phyloP scores from a whole-genome alignment of 2,113 vertebrate genomes.

The Boleophthalmus pectinirostris region DNA sequence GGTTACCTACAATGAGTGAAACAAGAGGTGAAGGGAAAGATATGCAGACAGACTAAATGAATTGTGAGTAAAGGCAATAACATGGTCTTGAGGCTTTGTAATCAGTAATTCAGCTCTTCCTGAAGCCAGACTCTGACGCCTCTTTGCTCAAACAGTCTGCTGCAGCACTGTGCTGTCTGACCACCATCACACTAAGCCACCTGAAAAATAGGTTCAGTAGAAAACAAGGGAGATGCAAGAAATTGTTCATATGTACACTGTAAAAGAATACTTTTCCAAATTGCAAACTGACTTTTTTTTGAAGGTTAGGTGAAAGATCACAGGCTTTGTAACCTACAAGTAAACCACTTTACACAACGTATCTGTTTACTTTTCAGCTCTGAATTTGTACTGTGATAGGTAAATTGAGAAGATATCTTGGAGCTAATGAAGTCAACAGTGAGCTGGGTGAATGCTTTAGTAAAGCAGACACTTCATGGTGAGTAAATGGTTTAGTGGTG shows the following conservation, averaged over 20 bases:
- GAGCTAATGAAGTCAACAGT: conserved; percentile 3
- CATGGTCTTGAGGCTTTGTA: conserved; percentile 18
- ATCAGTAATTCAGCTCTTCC: conserved; percentile 62
- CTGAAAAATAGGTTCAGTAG: neutral
- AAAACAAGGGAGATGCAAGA: neutral
- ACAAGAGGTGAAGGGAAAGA: conserved; percentile 55
- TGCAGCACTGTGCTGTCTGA: conserved; percentile 4
- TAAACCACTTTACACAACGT: neutral
- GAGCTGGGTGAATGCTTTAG: conserved; percentile 16
- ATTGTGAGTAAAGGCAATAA: conserved; percentile 66
- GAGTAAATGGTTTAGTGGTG: conserved; percentile 53
- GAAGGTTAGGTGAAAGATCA: neutral
- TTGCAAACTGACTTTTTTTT: no score
- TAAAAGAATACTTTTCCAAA: neutral
- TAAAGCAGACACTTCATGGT: conserved; percentile 29
- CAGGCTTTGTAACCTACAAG: neutral
- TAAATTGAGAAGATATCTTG: neutral
- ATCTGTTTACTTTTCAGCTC: neutral
- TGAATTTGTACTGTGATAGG: neutral
- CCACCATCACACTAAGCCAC: neutral
- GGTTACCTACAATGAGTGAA: conserved; percentile 50
- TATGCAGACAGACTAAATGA: conserved; percentile 36
- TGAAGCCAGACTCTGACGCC: conserved; percentile 47
- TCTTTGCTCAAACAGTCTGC: conserved; percentile 44
- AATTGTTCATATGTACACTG: neutral